Conservation (phyloP, 1,140 invertebrate genomes). For the Bombus pascuorum region DNA sequence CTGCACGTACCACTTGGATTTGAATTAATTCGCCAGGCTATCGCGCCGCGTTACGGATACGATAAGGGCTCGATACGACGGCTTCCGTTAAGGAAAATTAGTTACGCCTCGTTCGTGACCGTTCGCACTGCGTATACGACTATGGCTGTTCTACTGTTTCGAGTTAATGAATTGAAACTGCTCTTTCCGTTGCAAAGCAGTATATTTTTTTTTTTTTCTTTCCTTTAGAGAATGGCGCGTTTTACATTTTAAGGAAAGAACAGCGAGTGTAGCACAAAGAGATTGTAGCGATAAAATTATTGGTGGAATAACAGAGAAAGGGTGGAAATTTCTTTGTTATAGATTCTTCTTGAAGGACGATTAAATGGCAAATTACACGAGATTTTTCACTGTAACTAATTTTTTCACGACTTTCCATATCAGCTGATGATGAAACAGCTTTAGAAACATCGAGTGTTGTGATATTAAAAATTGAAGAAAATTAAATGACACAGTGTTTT, state of each 20-base stretch:
- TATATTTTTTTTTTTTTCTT: neutral
- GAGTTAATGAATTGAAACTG: neutral
- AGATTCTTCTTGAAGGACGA: no score
- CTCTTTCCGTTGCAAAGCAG: neutral
- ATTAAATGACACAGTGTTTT: neutral
- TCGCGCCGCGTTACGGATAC: neutral
- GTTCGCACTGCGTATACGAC: neutral
- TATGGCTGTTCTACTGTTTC: neutral
- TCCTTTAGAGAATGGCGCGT: neutral
- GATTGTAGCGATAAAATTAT: neutral
- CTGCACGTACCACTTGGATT: constrained; percentile 1
- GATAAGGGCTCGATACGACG: neutral
- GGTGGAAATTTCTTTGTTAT: neutral
- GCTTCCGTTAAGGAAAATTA: constrained; percentile 13
- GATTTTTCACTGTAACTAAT: no score
- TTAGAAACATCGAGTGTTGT: neutral
- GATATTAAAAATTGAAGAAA: neutral
- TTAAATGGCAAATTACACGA: no score
- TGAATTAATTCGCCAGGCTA: constrained; percentile 35
- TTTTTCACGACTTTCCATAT: no score
- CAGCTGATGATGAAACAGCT: no score
- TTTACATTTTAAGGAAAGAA: neutral
- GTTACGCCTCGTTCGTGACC: constrained; percentile 10
- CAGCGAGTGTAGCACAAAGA: neutral
- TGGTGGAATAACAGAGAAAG: no score